Base-by-base conservation (phyloP, 2,113 vertebrate genomes). In the Equus quagga region DNA sequence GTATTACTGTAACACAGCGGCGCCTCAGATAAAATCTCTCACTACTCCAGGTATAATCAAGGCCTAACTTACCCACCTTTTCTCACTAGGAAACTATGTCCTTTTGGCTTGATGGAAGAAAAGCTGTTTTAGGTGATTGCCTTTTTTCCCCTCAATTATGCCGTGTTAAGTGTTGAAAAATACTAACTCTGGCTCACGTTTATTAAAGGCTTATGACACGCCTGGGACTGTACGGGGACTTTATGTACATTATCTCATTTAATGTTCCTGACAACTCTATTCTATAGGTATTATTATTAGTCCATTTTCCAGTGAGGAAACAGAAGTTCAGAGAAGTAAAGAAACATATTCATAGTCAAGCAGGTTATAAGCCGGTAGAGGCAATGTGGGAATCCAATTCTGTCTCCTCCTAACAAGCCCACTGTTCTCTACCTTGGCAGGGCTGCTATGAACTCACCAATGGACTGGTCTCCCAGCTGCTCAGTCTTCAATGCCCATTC, bases 71-170 rank as follows among this genome's bases (percentile, higher is more conserved):
- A 91, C 26, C 49, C 54, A 58, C 23, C 2, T 94, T 92, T 94
- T 72, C 85, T 97, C 97, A 93, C 64, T 91, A 94, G 93, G 81
- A 97, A 96, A 95, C 49, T 73, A 94, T 92, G 76, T 88, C 62
- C 56, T 94, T 85, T 85, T 64, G 76, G 73, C 87, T 94, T 49
- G 7, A 41, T 33, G 88, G 56, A 90, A 28, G 24, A 80, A 94
- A 92, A 78, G 11, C 73, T 91, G 60, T 79, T 97, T 87, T 79
- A 64, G 67, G 58, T 54, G 49, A 73, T 88, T 96, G 9, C 67
- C 46, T 91, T 36, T 70, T 82, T 1, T 26, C 36, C 36, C 70
- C 51, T 49, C 54, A 93, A 11, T 62, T 72, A 49, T 51, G 18
- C 81, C 41, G 12, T 46, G 62, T 1, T 69, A 44, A 94, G 65